Percentiles rank a stretch among this genome's conserved stretches.
Evolutionary conservation across 2,797 vertebrate species (phyloP).

Genomic region (Micrastur ruficollis): DNA sequence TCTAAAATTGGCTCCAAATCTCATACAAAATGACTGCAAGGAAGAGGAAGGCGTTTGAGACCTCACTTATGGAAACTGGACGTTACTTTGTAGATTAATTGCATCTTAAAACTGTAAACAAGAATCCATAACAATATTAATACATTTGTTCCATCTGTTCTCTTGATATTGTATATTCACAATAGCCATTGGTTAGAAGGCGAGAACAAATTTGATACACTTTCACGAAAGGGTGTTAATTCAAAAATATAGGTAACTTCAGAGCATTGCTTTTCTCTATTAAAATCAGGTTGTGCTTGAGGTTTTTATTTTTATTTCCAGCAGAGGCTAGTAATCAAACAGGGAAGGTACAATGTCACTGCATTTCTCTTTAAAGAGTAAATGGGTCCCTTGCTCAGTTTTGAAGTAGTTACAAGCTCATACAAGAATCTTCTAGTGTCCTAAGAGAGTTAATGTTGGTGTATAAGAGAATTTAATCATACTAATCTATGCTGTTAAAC

Average conservation of each 20-base stretch:
- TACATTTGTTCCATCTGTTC: background rate
- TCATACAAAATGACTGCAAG: background rate
- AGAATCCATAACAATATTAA: background rate
- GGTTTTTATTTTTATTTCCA: background rate
- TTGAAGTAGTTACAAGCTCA: background rate
- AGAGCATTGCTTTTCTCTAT: background rate
- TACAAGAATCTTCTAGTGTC: background rate
- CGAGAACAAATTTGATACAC: background rate
- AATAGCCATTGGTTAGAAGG: background rate
- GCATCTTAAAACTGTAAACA: background rate
- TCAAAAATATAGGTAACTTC: background rate
- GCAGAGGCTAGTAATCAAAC: background rate
- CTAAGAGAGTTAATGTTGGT: background rate
- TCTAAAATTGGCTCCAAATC: background rate
- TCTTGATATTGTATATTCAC: background rate
- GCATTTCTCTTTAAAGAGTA: background rate
- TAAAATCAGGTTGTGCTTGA: background rate
- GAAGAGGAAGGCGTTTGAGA: background rate
- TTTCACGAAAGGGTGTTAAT: background rate
- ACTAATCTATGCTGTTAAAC: background rate
- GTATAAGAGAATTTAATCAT: background rate
- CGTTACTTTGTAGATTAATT: background rate
- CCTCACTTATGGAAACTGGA: background rate
- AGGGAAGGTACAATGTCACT: background rate
- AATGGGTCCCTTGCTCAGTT: background rate